Evolutionary conservation across 1,140 invertebrate genomes (phyloP).

Genomic region (Xylocopa sonorina): DNA sequence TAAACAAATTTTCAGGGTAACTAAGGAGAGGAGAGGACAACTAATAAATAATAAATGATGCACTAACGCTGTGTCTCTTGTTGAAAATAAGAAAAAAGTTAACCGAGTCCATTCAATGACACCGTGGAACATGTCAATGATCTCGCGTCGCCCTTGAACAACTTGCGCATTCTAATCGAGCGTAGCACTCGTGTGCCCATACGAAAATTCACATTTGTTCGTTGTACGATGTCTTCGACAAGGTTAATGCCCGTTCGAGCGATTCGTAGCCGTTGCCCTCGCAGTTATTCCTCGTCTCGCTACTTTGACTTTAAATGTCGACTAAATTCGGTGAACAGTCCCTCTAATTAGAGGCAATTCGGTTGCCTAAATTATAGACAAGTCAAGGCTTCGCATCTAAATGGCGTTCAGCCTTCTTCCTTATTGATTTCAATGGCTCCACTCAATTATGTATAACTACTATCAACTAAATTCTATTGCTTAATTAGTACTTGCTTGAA

Average conservation of each 20-base stretch:
- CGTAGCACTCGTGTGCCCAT: neutral
- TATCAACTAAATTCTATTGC: no score
- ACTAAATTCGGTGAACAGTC: neutral
- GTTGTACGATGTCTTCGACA: neutral
- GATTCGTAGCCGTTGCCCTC: conserved; percentile 13
- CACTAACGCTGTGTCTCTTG: no score
- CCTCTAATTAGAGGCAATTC: neutral
- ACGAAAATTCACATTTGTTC: conserved; percentile 8
- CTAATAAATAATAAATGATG: no score
- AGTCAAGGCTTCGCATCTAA: neutral
- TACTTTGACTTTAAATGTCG: neutral
- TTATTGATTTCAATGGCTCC: neutral
- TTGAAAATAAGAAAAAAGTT: neutral
- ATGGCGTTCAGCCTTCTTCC: no score
- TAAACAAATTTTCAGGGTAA: no score
- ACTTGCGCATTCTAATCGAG: conserved; percentile 32
- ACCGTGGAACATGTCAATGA: conserved; percentile 16
- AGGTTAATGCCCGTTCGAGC: conserved; percentile 24
- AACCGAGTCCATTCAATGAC: neutral
- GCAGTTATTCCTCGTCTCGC: neutral
- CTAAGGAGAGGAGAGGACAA: no score
- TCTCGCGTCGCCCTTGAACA: conserved; percentile 13
- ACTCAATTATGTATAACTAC: no score
- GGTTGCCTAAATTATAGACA: neutral
- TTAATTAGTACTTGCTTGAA: no score